Percentiles rank a stretch among this genome's conserved stretches.
Conservation (phyloP, 2,888 invertebrate species). For the Cerceris ruficornis region DNA sequence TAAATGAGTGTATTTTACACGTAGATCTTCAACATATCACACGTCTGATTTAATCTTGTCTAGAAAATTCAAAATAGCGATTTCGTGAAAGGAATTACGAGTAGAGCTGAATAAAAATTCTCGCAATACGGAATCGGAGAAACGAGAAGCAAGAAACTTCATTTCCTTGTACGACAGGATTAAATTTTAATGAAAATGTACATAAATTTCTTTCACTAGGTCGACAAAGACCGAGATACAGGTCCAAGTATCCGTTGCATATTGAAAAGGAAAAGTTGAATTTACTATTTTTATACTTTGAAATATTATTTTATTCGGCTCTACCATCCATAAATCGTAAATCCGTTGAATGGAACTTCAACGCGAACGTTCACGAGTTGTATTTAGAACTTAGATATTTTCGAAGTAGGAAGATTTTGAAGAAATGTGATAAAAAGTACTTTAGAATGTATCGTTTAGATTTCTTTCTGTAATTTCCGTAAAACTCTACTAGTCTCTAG, state of each 20-base stretch:
- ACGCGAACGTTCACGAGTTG: constrained; percentile 14
- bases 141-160: not conserved
- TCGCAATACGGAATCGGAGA: not conserved
- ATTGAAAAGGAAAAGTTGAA: not conserved
- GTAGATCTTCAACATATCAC: constrained; percentile 47
- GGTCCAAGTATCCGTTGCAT: not conserved
- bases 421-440: constrained; percentile 18
- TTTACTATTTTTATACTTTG: not conserved
- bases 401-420: constrained; percentile 1
- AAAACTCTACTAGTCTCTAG: constrained; percentile 5
- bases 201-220: not conserved
- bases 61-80: constrained; percentile 2
- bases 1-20: constrained; percentile 9
- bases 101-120: constrained; percentile 15
- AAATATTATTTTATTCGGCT: constrained; percentile 4
- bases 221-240: not conserved
- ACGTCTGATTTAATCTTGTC: constrained; percentile 17
- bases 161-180: not conserved
- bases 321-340: not conserved
- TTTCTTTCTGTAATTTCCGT: constrained; percentile 2
- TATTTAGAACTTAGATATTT: constrained; percentile 8
- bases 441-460: constrained; percentile 4
- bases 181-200: not conserved
- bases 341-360: too few relatives aligned
- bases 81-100: not conserved